phyloP scores from a whole-genome alignment of 1,140 invertebrate species.

The Coptotermes formosanus region DNA sequence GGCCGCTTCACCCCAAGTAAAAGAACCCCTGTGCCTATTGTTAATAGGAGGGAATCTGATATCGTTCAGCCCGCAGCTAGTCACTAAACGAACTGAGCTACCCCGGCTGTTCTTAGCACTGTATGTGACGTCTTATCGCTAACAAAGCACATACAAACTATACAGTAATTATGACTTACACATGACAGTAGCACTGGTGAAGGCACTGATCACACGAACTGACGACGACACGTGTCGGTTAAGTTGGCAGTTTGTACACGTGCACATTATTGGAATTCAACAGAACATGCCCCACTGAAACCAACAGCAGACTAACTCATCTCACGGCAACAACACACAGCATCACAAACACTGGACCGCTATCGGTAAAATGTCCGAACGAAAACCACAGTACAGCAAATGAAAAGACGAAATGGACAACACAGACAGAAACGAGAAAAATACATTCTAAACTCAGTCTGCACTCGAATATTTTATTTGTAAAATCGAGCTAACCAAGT shows the following conservation, averaged over 20 bases:
- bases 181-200: neutral
- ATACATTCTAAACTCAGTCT: neutral
- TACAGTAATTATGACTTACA: no score
- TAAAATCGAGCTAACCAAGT: neutral
- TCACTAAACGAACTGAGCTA: no score
- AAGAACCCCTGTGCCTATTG: no score
- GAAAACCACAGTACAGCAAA: neutral
- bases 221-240: neutral
- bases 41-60: no score
- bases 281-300: neutral
- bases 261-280: neutral
- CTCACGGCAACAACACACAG: neutral
- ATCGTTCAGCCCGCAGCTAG: no score
- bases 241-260: neutral
- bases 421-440: neutral
- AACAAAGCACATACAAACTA: no score
- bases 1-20: no score
- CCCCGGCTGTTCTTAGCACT: no score
- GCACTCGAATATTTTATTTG: neutral
- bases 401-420: neutral
- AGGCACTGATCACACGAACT: neutral
- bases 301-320: neutral
- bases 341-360: neutral
- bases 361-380: neutral
- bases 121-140: no score